Evolutionary conservation across 2,888 invertebrate species (phyloP).

Genomic region (Drosophila histrio): DNA sequence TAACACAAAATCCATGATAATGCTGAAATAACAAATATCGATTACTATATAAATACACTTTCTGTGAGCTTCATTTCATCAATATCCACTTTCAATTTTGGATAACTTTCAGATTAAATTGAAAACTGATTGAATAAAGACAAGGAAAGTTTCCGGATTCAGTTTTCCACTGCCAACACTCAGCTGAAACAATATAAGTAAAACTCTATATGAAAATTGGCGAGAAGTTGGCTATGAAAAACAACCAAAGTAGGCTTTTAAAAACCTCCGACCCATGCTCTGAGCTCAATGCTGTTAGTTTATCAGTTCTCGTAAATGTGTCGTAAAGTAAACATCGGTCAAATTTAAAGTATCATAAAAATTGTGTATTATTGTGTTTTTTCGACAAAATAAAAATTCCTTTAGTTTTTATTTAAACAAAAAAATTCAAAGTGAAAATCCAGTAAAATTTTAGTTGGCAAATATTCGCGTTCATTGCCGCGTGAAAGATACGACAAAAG

Average conservation of each 20-base stretch:
- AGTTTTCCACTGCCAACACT: neutral
- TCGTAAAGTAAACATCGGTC: slow-evolving; percentile 51
- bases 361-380: slow-evolving; percentile 21
- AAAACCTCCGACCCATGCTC: neutral
- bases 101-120: too few species aligned
- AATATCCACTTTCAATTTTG: too few species aligned
- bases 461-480: neutral
- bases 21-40: neutral
- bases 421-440: slow-evolving; percentile 15
- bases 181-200: neutral
- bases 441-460: neutral
- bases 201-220: neutral
- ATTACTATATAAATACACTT: neutral
- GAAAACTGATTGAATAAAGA: neutral
- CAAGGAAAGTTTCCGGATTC: neutral
- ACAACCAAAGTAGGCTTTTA: slow-evolving; percentile 22
- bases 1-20: neutral
- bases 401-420: neutral
- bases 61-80: too few species aligned
- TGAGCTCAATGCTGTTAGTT: too few species aligned
- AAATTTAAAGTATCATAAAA: slow-evolving; percentile 52
- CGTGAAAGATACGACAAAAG: neutral
- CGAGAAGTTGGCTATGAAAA: slow-evolving; percentile 14
- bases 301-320: slow-evolving; percentile 47
- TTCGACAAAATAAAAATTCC: neutral